Conservation (phyloP, 2,888 invertebrate genomes). For the Thumatha senex region DNA sequence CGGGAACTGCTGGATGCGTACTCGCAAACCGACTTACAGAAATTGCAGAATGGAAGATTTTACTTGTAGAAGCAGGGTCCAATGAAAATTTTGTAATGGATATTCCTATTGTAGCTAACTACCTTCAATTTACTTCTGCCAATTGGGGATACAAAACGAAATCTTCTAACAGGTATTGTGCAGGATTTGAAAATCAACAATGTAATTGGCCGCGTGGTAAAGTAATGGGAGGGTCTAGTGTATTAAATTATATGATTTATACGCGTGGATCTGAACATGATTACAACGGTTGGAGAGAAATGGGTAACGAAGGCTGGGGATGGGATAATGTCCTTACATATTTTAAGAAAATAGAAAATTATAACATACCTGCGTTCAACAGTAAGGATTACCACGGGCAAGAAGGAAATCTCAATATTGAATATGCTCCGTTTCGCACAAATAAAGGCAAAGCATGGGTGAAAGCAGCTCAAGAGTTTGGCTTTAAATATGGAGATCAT, state of each 20-base stretch:
- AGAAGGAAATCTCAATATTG: conserved; percentile 83
- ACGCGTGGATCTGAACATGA: conserved; percentile 88
- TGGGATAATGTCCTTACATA: conserved; percentile 88
- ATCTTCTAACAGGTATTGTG: conserved; percentile 88
- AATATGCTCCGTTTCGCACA: conserved; percentile 79
- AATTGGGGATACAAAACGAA: conserved; percentile 93
- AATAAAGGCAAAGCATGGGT: conserved; percentile 82
- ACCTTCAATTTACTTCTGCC: conserved; percentile 87
- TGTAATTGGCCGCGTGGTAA: conserved; percentile 93
- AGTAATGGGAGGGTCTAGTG: conserved; percentile 91
- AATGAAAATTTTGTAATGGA: conserved; percentile 90
- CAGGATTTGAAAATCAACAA: conserved; percentile 88
- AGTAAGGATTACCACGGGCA: conserved; percentile 81
- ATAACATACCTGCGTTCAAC: conserved; percentile 81
- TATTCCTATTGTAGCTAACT: conserved; percentile 88
- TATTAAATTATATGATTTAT: conserved; percentile 92
- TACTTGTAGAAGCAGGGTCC: conserved; percentile 89
- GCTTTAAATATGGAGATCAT: conserved; percentile 84
- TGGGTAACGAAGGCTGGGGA: conserved; percentile 90
- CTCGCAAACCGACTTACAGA: conserved; percentile 89
- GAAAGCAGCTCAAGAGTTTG: conserved; percentile 84
- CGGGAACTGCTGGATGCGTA: conserved; percentile 91
- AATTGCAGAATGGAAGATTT: conserved; percentile 85
- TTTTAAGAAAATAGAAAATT: conserved; percentile 91
- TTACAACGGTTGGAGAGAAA: conserved; percentile 89